Evolutionary conservation across 2,888 invertebrate species (phyloP).

Genomic region (Rhingia campestris): DNA sequence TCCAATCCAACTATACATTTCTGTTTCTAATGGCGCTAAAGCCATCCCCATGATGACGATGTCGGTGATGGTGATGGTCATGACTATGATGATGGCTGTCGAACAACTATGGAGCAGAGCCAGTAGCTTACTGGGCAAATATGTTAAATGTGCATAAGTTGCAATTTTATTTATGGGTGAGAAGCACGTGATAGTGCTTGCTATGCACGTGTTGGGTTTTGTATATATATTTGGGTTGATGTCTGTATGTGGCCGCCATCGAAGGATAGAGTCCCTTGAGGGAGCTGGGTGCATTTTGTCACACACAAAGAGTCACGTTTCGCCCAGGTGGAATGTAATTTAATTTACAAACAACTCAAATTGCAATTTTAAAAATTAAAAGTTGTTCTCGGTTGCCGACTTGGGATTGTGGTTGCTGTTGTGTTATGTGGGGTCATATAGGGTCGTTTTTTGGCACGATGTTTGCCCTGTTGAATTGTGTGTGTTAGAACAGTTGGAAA

Average conservation of each 20-base stretch:
- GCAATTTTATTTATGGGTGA: slow-evolving; percentile 77
- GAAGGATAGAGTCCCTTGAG: slow-evolving; percentile 12
- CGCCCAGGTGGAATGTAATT: slow-evolving; percentile 62
- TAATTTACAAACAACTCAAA: slow-evolving; percentile 72
- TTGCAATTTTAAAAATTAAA: slow-evolving; percentile 74
- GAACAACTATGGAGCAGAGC: slow-evolving; percentile 35
- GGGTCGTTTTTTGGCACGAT: background rate
- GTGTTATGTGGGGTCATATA: slow-evolving; percentile 22
- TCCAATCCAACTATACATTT: slow-evolving; percentile 7
- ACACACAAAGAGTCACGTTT: slow-evolving; percentile 61
- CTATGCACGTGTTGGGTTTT: slow-evolving; percentile 44
- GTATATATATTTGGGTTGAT: background rate
- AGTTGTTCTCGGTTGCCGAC: slow-evolving; percentile 39
- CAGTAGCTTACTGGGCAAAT: slow-evolving; percentile 66
- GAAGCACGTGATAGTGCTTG: slow-evolving; percentile 77
- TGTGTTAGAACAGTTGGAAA: too few species aligned
- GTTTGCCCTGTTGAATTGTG: too few species aligned
- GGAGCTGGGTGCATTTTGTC: slow-evolving; percentile 42
- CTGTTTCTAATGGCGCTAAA: slow-evolving; percentile 39
- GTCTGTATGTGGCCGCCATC: background rate
- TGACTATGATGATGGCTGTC: slow-evolving; percentile 48
- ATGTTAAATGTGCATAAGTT: slow-evolving; percentile 78
- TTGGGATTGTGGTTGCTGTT: slow-evolving; percentile 20
- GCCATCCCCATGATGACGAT: slow-evolving; percentile 67
- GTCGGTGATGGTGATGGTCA: slow-evolving; percentile 48